A percentile compares a stretch with the other conserved stretches of the same genome.
Evolutionary conservation across 1,140 invertebrate species (phyloP).

Genomic region (Formica exsecta): DNA sequence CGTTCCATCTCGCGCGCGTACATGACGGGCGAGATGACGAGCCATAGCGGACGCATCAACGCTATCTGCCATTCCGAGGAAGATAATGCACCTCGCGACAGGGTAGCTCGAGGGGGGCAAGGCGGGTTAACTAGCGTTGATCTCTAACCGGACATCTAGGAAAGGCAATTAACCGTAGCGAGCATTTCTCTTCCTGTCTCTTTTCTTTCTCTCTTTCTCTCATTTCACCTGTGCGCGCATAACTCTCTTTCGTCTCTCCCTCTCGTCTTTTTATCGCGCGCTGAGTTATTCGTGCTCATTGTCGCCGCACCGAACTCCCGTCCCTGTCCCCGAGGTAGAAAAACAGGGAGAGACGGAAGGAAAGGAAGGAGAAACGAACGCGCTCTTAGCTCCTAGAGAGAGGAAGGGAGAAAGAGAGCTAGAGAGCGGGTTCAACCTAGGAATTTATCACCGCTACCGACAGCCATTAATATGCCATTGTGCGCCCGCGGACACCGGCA

Average conservation of each 20-base stretch:
- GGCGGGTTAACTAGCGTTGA: conserved; percentile 69
- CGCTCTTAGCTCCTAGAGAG: conserved; percentile 42
- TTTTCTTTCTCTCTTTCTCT: conserved; percentile 18
- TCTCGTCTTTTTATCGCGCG: conserved; percentile 68
- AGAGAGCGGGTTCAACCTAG: conserved; percentile 73
- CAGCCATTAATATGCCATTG: conserved; percentile 84
- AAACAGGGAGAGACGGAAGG: conserved; percentile 19
- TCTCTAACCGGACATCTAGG: conserved; percentile 69
- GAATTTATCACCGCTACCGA: conserved; percentile 84
- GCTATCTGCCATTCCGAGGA: conserved; percentile 63
- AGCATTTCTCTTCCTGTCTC: conserved; percentile 51
- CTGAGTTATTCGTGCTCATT: conserved; percentile 82
- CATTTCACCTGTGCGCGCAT: conserved; percentile 36
- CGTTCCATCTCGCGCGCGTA: conserved; percentile 31
- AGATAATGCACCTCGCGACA: conserved; percentile 51
- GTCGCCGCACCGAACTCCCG: conserved; percentile 77
- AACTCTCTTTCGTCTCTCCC: conserved; percentile 69
- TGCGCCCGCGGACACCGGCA: conserved; percentile 76
- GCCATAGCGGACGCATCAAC: conserved; percentile 62
- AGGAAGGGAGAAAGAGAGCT: neutral
- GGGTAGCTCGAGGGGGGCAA: conserved; percentile 14
- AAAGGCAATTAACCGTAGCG: conserved; percentile 79
- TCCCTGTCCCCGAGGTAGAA: conserved; percentile 68
- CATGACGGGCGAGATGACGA: neutral
- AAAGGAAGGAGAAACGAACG: conserved; percentile 26